Evolutionary conservation across 1,140 invertebrate species (phyloP).

Genomic region (Platorchestia sp.): DNA sequence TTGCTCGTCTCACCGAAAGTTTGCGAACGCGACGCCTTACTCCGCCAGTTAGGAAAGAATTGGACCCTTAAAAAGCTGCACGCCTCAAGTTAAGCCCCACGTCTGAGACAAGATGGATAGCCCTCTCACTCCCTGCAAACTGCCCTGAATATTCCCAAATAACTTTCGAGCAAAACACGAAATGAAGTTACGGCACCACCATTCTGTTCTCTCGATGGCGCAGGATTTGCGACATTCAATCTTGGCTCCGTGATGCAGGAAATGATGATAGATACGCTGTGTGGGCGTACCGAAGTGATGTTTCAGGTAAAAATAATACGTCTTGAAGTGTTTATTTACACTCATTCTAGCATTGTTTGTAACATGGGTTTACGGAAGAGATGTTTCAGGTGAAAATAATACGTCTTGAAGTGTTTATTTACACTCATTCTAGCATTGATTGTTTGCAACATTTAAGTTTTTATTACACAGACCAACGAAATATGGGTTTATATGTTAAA

Average conservation of each 20-base stretch:
- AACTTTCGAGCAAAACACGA: slow-evolving; percentile 20
- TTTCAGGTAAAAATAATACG: neutral
- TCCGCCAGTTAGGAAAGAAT: slow-evolving; percentile 50
- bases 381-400: neutral
- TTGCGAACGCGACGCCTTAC: slow-evolving; percentile 37
- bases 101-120: slow-evolving; percentile 54
- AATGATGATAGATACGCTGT: neutral
- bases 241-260: neutral
- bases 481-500: too few species aligned
- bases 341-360: neutral
- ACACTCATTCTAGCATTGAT: neutral
- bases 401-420: neutral
- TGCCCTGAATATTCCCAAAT: slow-evolving; percentile 34
- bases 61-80: slow-evolving; percentile 52
- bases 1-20: slow-evolving; percentile 44
- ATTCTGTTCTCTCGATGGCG: neutral
- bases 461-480: too few species aligned
- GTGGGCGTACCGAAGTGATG: neutral
- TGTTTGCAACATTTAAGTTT: too few species aligned
- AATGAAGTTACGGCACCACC: slow-evolving; percentile 29
- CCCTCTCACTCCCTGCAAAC: slow-evolving; percentile 9
- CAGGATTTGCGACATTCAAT: neutral
- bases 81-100: slow-evolving; percentile 40
- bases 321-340: neutral
- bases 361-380: neutral